A percentile compares a stretch with the other conserved stretches of the same genome.
These are phyloP conservation scores for Blennius ocellaris DNA, from an alignment of 2,113 vertebrate genomes.

Conservation along the genomic window DNA sequence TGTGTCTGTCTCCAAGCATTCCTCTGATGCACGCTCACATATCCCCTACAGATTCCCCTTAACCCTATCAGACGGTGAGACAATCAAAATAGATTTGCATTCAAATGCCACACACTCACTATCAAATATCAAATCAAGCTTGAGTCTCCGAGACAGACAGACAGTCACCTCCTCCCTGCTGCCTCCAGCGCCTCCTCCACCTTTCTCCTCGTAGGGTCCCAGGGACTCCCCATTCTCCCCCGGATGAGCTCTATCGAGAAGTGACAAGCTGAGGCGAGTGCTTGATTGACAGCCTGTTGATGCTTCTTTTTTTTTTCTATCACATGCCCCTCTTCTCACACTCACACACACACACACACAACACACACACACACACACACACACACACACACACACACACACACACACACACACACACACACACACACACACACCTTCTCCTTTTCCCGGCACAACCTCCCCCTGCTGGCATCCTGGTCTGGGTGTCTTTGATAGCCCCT, in stretches of 20 bases:
- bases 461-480: conserved; percentile 59
- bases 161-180: conserved; percentile 60
- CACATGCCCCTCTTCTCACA: conserved; percentile 12
- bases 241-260: conserved; percentile 64
- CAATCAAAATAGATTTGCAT: conserved; percentile 83
- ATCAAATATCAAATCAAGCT: conserved; percentile 83
- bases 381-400: not conserved
- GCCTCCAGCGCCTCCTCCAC: conserved; percentile 39
- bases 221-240: conserved; percentile 70
- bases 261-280: conserved; percentile 68
- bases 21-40: conserved; percentile 59
- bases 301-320: conserved; percentile 60
- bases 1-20: conserved; percentile 26
- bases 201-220: conserved; percentile 67
- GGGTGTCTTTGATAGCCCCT: conserved; percentile 73
- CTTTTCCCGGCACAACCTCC: conserved; percentile 34
- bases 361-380: not conserved
- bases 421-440: conserved; percentile 17
- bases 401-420: conserved; percentile 15
- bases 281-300: conserved; percentile 82
- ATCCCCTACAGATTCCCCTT: conserved; percentile 78
- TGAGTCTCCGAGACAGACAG: conserved; percentile 72
- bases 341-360: not conserved
- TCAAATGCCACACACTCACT: conserved; percentile 80
- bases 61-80: conserved; percentile 76